phyloP scores from a whole-genome alignment of 2,888 invertebrate genomes.

The Mystacides longicornis region DNA sequence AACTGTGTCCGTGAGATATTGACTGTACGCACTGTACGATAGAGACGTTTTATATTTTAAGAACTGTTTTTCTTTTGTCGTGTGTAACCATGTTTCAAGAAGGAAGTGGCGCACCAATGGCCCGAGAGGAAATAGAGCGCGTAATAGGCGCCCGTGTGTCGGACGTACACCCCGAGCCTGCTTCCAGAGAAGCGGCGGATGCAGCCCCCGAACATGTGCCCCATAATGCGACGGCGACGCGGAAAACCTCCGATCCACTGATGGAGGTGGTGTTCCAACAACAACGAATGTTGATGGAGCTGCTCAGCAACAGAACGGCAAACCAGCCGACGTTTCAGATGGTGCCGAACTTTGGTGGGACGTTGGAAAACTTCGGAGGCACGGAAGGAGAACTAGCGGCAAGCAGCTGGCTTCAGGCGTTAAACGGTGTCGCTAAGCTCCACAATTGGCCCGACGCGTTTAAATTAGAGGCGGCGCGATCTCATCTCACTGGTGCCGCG shows the following conservation, averaged over 20 bases:
- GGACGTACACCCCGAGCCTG: neutral
- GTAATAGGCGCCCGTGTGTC: neutral
- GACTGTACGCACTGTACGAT: too few relatives aligned
- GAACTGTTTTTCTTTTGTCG: neutral
- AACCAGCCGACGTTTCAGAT: neutral
- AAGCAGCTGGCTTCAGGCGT: neutral
- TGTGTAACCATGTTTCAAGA: neutral
- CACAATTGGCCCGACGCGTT: neutral
- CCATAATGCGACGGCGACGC: neutral
- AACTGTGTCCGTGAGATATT: too few relatives aligned
- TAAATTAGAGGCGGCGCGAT: neutral
- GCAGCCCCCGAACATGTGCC: neutral
- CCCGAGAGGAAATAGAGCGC: neutral
- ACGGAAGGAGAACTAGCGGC: neutral
- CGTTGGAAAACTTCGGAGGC: neutral
- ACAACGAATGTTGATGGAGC: neutral
- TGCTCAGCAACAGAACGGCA: neutral
- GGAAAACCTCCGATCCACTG: neutral
- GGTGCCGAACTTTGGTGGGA: neutral
- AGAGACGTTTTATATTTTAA: neutral
- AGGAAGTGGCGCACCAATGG: neutral
- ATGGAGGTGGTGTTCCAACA: neutral
- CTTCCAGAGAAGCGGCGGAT: neutral
- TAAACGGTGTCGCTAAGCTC: neutral
- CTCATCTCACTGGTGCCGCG: neutral